Conservation (phyloP, 2,888 invertebrate species). For the Acrocyrtus sp. region DNA sequence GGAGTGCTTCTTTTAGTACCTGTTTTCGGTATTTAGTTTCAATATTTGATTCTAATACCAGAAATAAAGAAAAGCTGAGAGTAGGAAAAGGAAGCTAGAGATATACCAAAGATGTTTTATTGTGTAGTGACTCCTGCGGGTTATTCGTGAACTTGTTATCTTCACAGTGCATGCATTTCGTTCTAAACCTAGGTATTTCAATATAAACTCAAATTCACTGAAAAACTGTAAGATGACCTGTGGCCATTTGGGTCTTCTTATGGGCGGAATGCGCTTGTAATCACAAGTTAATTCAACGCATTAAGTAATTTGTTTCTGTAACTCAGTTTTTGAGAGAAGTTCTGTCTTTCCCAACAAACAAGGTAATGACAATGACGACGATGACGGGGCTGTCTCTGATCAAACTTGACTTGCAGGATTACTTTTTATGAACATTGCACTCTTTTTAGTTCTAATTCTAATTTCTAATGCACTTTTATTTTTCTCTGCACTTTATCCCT, state of each 20-base stretch:
- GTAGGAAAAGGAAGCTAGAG: constrained; percentile 21
- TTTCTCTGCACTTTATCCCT: no score
- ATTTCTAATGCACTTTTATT: no score
- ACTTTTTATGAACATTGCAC: constrained; percentile 3
- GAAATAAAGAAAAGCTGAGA: constrained; percentile 4
- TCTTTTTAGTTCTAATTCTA: no score
- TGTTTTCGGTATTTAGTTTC: constrained; percentile 48
- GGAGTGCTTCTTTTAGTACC: constrained; percentile 61
- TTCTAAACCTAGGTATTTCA: not conserved
- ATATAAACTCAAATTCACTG: not conserved
- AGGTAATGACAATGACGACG: constrained; percentile 43
- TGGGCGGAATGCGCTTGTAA: not conserved
- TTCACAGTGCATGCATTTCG: no score
- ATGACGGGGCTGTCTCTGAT: constrained; percentile 21
- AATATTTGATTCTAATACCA: constrained; percentile 35
- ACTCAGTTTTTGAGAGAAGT: not conserved
- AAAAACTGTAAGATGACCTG: not conserved
- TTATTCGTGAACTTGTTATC: no score
- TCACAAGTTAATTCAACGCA: not conserved
- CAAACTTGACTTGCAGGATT: not conserved
- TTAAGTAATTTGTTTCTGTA: not conserved
- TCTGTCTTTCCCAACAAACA: not conserved
- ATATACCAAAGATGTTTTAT: constrained; percentile 39
- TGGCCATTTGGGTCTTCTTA: constrained; percentile 21
- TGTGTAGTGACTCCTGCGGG: no score